Evolutionary conservation across 1,140 invertebrate genomes (phyloP).

Genomic region (Drosophila truncata): DNA sequence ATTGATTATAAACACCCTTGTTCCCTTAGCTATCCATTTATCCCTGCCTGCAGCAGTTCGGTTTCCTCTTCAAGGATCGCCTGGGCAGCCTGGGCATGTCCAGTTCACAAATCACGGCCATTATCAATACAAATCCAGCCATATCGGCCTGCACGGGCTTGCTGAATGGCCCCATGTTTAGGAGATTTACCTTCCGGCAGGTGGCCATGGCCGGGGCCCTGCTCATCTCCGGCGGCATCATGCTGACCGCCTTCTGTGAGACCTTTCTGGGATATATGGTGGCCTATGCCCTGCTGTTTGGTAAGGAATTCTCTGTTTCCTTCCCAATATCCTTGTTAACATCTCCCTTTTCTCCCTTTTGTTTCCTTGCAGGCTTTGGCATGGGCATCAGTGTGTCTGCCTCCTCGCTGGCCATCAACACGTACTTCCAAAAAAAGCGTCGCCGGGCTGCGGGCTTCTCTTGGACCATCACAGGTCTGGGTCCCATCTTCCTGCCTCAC

Average conservation of each 20-base stretch:
- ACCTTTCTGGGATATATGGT: slow-evolving; percentile 88
- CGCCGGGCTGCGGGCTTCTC: slow-evolving; percentile 87
- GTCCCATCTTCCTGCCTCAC: slow-evolving; percentile 87
- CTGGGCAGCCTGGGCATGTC: slow-evolving; percentile 87
- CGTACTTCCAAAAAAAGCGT: slow-evolving; percentile 87
- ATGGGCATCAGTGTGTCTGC: slow-evolving; percentile 88
- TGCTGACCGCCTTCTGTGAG: slow-evolving; percentile 87
- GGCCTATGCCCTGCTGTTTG: slow-evolving; percentile 87
- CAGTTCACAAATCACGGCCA: slow-evolving; percentile 88
- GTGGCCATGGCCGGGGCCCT: slow-evolving; percentile 87
- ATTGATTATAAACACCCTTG: neutral
- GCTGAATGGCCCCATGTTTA: slow-evolving; percentile 89
- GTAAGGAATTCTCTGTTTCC: slow-evolving; percentile 69
- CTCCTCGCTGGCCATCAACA: slow-evolving; percentile 87
- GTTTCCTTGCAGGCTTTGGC: slow-evolving; percentile 86
- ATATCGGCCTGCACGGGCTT: slow-evolving; percentile 88
- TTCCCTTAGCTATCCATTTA: slow-evolving; percentile 87
- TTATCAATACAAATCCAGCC: slow-evolving; percentile 89
- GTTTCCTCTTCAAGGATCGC: slow-evolving; percentile 88
- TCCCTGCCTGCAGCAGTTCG: slow-evolving; percentile 89
- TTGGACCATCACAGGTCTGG: slow-evolving; percentile 87
- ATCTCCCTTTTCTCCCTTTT: too few species aligned
- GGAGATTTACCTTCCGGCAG: slow-evolving; percentile 88
- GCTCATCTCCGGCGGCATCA: slow-evolving; percentile 86
- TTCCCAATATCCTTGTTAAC: neutral